Conservation (phyloP, 2,888 invertebrate species). For the Eristalis intricaria region DNA sequence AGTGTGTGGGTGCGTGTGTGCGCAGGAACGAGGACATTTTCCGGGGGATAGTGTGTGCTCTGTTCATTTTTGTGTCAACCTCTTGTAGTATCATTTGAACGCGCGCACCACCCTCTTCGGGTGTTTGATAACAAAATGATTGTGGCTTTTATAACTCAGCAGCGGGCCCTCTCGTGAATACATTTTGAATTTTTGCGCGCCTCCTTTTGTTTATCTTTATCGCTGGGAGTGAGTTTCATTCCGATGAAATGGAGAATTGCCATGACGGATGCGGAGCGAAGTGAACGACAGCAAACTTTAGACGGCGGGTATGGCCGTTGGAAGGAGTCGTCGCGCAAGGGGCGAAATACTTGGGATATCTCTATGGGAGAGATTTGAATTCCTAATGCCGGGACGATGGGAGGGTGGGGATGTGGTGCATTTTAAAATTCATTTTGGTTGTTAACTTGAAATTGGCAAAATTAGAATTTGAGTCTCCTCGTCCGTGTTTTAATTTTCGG, state of each 20-base stretch:
- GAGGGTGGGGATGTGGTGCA: not conserved
- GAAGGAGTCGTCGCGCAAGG: too few relatives aligned
- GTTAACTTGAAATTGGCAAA: not conserved
- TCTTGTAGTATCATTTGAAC: not conserved
- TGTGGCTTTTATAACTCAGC: not conserved
- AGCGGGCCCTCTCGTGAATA: conserved; percentile 9
- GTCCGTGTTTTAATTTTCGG: not conserved
- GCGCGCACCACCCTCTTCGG: not conserved
- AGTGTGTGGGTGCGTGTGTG: conserved; percentile 7
- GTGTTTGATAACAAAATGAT: not conserved
- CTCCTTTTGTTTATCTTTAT: conserved; percentile 18
- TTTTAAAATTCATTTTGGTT: not conserved
- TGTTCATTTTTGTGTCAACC: not conserved
- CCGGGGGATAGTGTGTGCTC: not conserved
- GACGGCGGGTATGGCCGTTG: not conserved
- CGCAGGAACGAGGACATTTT: not conserved
- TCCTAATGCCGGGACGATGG: not conserved
- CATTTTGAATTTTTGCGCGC: conserved; percentile 15
- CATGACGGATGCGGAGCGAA: conserved; percentile 8
- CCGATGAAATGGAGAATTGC: conserved; percentile 11
- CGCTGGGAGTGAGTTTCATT: conserved; percentile 11
- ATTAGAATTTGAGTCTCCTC: not conserved
- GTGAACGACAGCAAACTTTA: not conserved
- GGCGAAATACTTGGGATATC: not conserved
- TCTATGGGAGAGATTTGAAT: not conserved